Percentiles rank a stretch among this genome's conserved stretches.
Conservation (phyloP, 1,140 invertebrate species). For the Drosophila bocki region DNA sequence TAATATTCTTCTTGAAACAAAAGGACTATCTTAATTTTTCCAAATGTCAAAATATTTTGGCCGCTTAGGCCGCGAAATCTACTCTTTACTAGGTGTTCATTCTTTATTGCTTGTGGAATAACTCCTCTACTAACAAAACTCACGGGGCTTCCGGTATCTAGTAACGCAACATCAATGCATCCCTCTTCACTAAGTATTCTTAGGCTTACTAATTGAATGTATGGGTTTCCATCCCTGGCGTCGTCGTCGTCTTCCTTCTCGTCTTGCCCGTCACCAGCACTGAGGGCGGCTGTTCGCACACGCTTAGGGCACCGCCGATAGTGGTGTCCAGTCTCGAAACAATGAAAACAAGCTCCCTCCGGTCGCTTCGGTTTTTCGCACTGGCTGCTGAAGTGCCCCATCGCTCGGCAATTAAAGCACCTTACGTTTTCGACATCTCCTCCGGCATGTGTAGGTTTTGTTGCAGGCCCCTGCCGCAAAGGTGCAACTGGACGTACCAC, state of each 20-base stretch:
- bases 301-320: not conserved
- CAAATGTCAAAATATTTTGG: not conserved
- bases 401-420: not conserved
- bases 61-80: not conserved
- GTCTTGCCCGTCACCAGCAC: not conserved
- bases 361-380: not conserved
- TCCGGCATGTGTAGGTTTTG: not conserved
- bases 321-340: not conserved
- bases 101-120: not conserved
- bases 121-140: not conserved
- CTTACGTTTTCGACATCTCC: not conserved
- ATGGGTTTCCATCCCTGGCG: no score
- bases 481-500: not conserved
- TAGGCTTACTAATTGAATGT: not conserved
- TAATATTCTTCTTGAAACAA: not conserved
- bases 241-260: not conserved
- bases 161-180: not conserved
- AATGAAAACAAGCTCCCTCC: not conserved
- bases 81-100: not conserved
- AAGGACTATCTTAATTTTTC: not conserved
- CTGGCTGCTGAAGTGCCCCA: not conserved
- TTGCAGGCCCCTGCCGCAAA: not conserved
- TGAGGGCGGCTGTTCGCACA: not conserved
- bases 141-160: slow-evolving; percentile 1
- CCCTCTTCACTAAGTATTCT: not conserved